Evolutionary conservation across 2,888 invertebrate species (phyloP), one percentile per base, ranked within the genome.

Genomic region (Aproaerema taeniolella): DNA sequence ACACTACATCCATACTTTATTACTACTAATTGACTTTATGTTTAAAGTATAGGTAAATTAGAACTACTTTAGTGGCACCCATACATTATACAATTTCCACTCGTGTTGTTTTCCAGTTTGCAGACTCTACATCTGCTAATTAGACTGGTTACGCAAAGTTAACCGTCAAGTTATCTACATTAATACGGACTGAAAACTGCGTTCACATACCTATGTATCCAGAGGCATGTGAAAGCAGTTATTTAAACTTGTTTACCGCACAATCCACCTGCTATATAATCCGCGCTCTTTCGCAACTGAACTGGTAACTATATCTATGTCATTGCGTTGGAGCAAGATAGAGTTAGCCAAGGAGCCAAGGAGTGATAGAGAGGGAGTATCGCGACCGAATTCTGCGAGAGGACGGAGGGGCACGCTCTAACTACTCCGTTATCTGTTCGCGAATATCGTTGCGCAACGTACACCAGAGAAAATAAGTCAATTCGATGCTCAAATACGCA

Each of bases 201-300:
- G 42, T 57, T 57, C 56, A 55, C 59, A 53, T 57, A 53, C 53
- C 63, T 69, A 66, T 67, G 53, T 74, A 71, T 72, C 63, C 67
- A 57, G 50, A 61, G 61, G 59, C 62, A 76, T 72, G 81, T 83
- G 82, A 83, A 83, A 85, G 82, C 81, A 77, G 79, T 76, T 78
- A 79, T 75, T 78, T 78, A 74, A 85, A 85, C 82, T 75, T 67
- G 82, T 85, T 85, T 77, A 69, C 73, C 65, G 73, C 73, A 74
- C 80, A 78, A 83, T 26, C 80, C 83, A 86, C 86, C 81, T 85
- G 86, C 81, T 79, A 80, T 82, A 80, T 85, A 85, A 85, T 86
- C 85, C 80, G 86, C 83, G 81, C 56, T 78, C 76, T 86, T 86
- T 86, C 85, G 83, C 86, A 85, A 86, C 72, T 66, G 57, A 62